Conservation (phyloP, 2,797 vertebrate genomes). For the Coreius guichenoti region DNA sequence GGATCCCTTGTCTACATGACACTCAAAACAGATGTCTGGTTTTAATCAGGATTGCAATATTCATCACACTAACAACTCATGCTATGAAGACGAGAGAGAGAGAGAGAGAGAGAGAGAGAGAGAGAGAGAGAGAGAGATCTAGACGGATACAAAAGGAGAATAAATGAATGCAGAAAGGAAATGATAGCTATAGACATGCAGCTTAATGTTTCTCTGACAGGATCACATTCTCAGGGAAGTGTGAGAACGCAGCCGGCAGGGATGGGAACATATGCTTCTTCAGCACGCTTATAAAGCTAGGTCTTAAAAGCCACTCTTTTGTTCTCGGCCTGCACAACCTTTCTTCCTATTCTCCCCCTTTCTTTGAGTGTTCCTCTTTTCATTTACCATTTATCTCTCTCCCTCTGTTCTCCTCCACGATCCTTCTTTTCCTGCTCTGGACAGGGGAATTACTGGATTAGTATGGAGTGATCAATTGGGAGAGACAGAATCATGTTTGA, state of each 20-base stretch:
- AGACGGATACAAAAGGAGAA: constrained; percentile 14
- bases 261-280: constrained; percentile 28
- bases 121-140: background rate
- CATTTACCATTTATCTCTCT: constrained; percentile 8
- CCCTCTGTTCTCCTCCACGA: background rate
- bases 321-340: constrained; percentile 7
- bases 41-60: constrained; percentile 36
- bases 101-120: too few relatives aligned
- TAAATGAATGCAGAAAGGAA: constrained; percentile 39
- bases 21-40: constrained; percentile 46
- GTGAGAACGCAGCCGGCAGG: constrained; percentile 18
- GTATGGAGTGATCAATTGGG: constrained; percentile 18
- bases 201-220: constrained; percentile 36
- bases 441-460: constrained; percentile 24
- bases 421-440: constrained; percentile 2
- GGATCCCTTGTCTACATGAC: constrained; percentile 17
- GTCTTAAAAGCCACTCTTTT: constrained; percentile 27
- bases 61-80: constrained; percentile 31
- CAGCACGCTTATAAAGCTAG: constrained; percentile 13
- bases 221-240: constrained; percentile 14
- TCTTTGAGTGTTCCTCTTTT: constrained; percentile 4
- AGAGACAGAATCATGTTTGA: constrained; percentile 12
- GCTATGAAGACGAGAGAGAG: background rate
- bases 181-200: constrained; percentile 35
- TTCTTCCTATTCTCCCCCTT: background rate